Conservation (phyloP, 2,797 vertebrate species). For the Melanotaenia nigrans region DNA sequence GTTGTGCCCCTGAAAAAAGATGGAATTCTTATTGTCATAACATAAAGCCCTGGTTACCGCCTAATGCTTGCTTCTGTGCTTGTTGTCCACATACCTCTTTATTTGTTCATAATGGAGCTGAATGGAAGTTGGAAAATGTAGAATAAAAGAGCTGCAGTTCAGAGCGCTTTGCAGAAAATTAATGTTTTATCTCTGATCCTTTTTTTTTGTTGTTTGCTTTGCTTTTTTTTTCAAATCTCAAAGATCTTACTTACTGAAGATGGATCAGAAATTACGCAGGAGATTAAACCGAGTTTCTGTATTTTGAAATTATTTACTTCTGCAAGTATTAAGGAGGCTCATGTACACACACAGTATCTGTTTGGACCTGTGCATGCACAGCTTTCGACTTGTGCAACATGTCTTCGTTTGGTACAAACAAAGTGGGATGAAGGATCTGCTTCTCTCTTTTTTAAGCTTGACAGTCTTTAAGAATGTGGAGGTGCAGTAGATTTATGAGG, state of each 20-base stretch:
- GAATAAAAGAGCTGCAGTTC: constrained; percentile 46
- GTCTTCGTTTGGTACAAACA: constrained; percentile 61
- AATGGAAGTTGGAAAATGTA: constrained; percentile 40
- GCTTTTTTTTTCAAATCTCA: constrained; percentile 28
- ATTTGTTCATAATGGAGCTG: constrained; percentile 45
- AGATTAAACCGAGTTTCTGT: constrained; percentile 20
- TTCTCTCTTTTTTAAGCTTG: constrained; percentile 37
- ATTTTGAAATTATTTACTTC: constrained; percentile 44
- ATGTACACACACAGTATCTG: constrained; percentile 44
- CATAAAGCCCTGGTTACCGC: constrained; percentile 88
- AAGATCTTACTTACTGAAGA: constrained; percentile 39
- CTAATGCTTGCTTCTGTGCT: constrained; percentile 57
- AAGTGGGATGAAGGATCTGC: constrained; percentile 42
- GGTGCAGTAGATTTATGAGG: constrained; percentile 74
- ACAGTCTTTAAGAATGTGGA: constrained; percentile 58
- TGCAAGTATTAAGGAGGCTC: constrained; percentile 44
- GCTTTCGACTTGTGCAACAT: constrained; percentile 59
- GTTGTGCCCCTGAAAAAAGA: constrained; percentile 84
- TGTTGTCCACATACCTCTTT: constrained; percentile 56
- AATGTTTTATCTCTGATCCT: constrained; percentile 12
- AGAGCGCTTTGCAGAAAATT: constrained; percentile 19
- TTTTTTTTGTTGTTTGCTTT: background rate
- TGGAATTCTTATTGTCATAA: constrained; percentile 87
- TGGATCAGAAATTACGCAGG: constrained; percentile 33
- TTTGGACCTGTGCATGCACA: constrained; percentile 51